phyloP scores from a whole-genome alignment of 2,888 invertebrate species.

The Leptinotarsa tumamoca region DNA sequence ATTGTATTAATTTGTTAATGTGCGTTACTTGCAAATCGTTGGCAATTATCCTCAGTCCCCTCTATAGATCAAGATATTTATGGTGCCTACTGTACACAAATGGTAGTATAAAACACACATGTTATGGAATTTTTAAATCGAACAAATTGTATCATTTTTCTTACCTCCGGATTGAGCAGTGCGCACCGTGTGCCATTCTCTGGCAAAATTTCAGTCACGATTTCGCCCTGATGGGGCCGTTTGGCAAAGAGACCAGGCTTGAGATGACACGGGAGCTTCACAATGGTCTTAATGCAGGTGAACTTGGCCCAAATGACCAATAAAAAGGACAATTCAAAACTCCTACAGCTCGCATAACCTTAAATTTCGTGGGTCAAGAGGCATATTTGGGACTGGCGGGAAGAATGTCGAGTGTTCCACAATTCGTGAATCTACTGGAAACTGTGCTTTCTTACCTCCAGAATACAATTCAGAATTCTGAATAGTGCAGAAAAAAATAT shows the following conservation, averaged over 20 bases:
- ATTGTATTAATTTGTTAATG: no score
- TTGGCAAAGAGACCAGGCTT: constrained; percentile 48
- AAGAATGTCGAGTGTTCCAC: constrained; percentile 32
- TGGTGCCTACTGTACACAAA: no score
- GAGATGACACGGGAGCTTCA: constrained; percentile 48
- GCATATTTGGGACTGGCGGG: constrained; percentile 29
- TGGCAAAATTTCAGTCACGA: constrained; percentile 49
- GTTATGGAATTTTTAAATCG: no score
- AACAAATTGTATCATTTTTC: neutral
- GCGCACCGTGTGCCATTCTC: constrained; percentile 34
- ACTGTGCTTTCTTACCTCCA: constrained; percentile 26
- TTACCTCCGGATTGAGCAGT: constrained; percentile 24
- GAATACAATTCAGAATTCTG: neutral
- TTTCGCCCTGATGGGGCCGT: constrained; percentile 48
- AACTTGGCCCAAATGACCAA: constrained; percentile 52
- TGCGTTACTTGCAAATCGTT: no score
- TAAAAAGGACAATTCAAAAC: constrained; percentile 53
- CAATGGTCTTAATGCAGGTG: constrained; percentile 52
- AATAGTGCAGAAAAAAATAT: neutral
- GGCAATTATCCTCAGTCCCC: no score
- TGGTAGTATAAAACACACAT: no score
- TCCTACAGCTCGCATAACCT: constrained; percentile 42
- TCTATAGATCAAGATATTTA: no score
- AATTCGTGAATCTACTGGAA: constrained; percentile 35
- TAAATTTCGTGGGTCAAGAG: constrained; percentile 40